phyloP scores from a whole-genome alignment of 2,888 invertebrate species.

The Tolmerus cingulatus region DNA sequence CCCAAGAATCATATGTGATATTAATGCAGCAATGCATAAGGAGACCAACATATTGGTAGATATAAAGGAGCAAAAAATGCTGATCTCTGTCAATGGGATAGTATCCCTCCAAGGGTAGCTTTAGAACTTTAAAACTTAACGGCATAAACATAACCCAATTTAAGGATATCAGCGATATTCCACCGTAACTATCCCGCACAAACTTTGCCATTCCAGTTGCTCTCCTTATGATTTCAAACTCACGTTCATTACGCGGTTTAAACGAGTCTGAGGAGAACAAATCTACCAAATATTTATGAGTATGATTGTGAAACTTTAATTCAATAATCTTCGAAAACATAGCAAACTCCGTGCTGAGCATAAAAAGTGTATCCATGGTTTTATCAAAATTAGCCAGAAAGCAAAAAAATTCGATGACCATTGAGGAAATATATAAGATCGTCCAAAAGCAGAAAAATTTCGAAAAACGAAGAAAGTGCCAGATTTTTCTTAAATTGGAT shows the following conservation, averaged over 20 bases:
- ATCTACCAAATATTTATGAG: background rate
- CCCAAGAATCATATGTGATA: background rate
- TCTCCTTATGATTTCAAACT: background rate
- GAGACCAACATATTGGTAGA: background rate
- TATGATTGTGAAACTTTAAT: background rate
- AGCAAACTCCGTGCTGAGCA: slow-evolving; percentile 12
- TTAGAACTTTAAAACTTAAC: background rate
- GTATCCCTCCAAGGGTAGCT: background rate
- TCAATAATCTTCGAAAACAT: background rate
- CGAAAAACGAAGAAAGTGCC: background rate
- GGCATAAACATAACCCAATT: background rate
- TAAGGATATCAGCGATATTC: background rate
- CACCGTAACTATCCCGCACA: background rate
- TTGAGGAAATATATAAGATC: background rate
- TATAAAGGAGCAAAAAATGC: background rate
- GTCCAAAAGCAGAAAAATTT: slow-evolving; percentile 9
- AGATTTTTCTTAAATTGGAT: background rate
- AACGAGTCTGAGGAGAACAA: background rate
- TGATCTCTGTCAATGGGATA: background rate
- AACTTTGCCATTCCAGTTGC: background rate
- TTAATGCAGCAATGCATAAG: background rate
- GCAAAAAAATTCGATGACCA: background rate
- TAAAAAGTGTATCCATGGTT: background rate
- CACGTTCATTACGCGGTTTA: background rate
- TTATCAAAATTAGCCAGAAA: background rate